Conservation (phyloP, 1,140 invertebrate species). For the Drosophila malerkotliana region DNA sequence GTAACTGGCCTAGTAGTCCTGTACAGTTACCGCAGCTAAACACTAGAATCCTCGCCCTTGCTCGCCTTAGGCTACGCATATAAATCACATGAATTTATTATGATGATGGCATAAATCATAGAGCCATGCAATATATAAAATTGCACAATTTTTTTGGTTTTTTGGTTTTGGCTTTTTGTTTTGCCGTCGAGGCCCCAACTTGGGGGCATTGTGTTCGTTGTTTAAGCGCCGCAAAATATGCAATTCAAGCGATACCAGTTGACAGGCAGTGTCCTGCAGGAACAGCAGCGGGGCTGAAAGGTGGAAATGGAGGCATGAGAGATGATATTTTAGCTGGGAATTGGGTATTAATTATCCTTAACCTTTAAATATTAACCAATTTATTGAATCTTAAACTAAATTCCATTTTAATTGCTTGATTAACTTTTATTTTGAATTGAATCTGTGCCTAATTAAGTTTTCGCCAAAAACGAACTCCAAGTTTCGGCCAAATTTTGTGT, state of each 20-base stretch:
- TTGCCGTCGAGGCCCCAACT: conserved; percentile 35
- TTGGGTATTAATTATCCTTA: too few species aligned
- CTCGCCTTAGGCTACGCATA: conserved; percentile 58
- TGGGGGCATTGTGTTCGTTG: conserved; percentile 65
- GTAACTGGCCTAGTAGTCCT: conserved; percentile 14
- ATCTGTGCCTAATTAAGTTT: too few species aligned
- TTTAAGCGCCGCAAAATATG: conserved; percentile 73
- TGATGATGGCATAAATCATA: conserved; percentile 83
- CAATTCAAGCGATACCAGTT: conserved; percentile 63
- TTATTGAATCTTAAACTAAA: too few species aligned
- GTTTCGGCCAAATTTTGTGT: neutral
- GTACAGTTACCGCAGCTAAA: conserved; percentile 51
- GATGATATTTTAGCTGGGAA: conserved; percentile 4
- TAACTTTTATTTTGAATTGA: too few species aligned
- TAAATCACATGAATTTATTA: conserved; percentile 83
- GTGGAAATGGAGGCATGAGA: conserved; percentile 5
- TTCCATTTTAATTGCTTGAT: neutral
- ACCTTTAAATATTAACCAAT: too few species aligned
- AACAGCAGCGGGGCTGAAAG: conserved; percentile 3
- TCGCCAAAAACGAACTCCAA: conserved; percentile 5
- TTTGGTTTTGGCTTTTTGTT: conserved; percentile 18
- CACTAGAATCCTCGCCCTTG: conserved; percentile 12
- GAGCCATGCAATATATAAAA: conserved; percentile 70
- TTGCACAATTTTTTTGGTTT: conserved; percentile 43
- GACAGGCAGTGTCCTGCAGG: conserved; percentile 24